Conservation (phyloP, 2,888 invertebrate genomes). For the Carpatolechia fugitivella region DNA sequence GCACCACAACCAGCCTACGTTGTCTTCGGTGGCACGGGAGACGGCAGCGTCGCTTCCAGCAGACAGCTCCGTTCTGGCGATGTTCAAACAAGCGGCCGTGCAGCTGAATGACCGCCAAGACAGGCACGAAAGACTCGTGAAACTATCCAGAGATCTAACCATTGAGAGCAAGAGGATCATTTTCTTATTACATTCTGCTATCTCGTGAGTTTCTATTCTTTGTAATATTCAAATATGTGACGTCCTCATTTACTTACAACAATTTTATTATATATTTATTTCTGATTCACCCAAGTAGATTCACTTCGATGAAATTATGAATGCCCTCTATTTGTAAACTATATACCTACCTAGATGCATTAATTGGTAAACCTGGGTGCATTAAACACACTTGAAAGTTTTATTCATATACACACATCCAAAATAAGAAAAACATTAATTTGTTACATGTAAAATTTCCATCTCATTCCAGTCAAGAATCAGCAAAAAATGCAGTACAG, state of each 20-base stretch:
- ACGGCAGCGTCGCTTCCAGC: constrained; percentile 46
- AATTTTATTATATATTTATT: no score
- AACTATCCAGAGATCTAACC: constrained; percentile 89
- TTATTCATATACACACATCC: no score
- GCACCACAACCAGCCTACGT: constrained; percentile 41
- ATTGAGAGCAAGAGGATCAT: constrained; percentile 95
- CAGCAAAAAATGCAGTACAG: constrained; percentile 44
- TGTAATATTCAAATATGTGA: not conserved
- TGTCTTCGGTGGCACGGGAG: constrained; percentile 54
- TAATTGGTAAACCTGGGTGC: no score
- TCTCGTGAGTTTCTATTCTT: constrained; percentile 57
- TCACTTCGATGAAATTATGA: no score
- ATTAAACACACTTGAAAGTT: no score
- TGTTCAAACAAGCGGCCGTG: constrained; percentile 81
- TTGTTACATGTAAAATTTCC: no score
- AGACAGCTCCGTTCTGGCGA: constrained; percentile 76
- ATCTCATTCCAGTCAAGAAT: constrained; percentile 50
- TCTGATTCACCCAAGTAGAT: no score
- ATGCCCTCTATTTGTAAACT: no score
- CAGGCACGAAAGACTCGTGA: constrained; percentile 89
- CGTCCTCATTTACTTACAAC: no score
- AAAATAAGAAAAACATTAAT: no score
- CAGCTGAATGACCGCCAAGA: constrained; percentile 90
- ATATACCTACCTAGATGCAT: no score
- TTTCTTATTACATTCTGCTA: constrained; percentile 88